Percentiles rank a stretch among this genome's conserved stretches.
Conservation (phyloP, 1,140 invertebrate species). For the Tetramorium simillimum region DNA sequence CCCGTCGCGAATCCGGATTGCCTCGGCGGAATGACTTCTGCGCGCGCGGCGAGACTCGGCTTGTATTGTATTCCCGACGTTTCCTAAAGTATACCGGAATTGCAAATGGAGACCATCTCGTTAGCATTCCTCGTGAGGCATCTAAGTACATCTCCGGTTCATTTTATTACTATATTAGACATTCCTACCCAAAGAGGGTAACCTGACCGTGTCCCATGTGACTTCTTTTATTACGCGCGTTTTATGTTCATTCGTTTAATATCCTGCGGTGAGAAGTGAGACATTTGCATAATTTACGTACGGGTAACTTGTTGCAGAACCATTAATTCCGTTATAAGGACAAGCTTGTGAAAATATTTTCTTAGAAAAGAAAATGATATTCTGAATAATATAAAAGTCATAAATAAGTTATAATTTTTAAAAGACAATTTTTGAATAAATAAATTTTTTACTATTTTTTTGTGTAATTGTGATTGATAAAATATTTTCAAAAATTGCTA, state of each 20-base stretch:
- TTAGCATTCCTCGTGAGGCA: constrained; percentile 54
- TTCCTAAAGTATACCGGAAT: constrained; percentile 50
- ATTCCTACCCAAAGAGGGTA: constrained; percentile 28
- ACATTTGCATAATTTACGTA: constrained; percentile 14
- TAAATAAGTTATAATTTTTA: neutral
- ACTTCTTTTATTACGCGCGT: constrained; percentile 24
- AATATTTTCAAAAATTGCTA: neutral
- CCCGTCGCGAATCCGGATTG: constrained; percentile 52
- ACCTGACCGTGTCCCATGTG: neutral
- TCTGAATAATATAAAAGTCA: neutral
- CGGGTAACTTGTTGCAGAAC: neutral
- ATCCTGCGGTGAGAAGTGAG: neutral
- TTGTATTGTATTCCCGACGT: constrained; percentile 54
- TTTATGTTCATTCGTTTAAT: neutral
- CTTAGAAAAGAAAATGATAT: neutral
- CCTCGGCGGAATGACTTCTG: constrained; percentile 42
- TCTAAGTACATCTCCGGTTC: constrained; percentile 40
- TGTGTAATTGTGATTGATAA: neutral
- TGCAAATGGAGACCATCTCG: constrained; percentile 58
- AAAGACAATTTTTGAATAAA: neutral
- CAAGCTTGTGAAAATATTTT: neutral
- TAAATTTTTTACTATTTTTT: neutral
- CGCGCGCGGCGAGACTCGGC: constrained; percentile 18
- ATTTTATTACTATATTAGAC: constrained; percentile 53
- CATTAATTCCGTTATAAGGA: neutral